A percentile compares a stretch with the other conserved stretches of the same genome.
phyloP scores from a whole-genome alignment of 2,113 vertebrate genomes.

The Sinocyclocheilus anshuiensis region DNA sequence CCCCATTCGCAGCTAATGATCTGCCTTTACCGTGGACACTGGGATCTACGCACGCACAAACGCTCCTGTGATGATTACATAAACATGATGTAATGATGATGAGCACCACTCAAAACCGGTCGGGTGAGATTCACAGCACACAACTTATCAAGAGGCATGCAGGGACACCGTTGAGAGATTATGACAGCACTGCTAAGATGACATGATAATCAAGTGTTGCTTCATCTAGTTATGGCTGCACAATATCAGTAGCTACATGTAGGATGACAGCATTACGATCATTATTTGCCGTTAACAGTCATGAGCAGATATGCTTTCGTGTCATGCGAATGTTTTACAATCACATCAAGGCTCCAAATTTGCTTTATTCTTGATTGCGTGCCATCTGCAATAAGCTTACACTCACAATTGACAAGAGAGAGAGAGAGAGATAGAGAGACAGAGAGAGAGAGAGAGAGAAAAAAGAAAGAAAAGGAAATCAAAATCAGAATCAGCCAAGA shows the following conservation, averaged over 20 bases:
- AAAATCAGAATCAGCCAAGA: slow-evolving; percentile 36
- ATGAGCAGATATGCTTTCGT: slow-evolving; percentile 43
- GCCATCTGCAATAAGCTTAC: slow-evolving; percentile 40
- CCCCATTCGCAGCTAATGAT: slow-evolving; percentile 10
- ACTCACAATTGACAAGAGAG: slow-evolving; percentile 21
- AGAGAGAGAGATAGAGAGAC: not conserved
- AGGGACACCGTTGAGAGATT: slow-evolving; percentile 36
- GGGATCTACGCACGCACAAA: slow-evolving; percentile 11
- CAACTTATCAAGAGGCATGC: slow-evolving; percentile 44
- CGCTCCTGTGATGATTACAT: slow-evolving; percentile 25
- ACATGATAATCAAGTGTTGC: slow-evolving; percentile 42
- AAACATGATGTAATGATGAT: slow-evolving; percentile 47
- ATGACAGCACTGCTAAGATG: slow-evolving; percentile 42
- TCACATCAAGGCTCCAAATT: slow-evolving; percentile 26
- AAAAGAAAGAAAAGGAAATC: slow-evolving; percentile 19
- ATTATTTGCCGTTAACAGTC: slow-evolving; percentile 44
- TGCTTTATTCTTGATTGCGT: slow-evolving; percentile 34
- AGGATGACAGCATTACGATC: slow-evolving; percentile 28
- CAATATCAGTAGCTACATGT: slow-evolving; percentile 44
- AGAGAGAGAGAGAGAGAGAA: not conserved
- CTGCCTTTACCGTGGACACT: not conserved
- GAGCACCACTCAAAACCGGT: slow-evolving; percentile 46
- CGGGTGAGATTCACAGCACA: slow-evolving; percentile 48
- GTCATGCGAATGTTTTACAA: slow-evolving; percentile 48
- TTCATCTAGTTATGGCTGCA: slow-evolving; percentile 36